phyloP scores from a whole-genome alignment of 2,113 vertebrate genomes.

The Zosterops pallidus region DNA sequence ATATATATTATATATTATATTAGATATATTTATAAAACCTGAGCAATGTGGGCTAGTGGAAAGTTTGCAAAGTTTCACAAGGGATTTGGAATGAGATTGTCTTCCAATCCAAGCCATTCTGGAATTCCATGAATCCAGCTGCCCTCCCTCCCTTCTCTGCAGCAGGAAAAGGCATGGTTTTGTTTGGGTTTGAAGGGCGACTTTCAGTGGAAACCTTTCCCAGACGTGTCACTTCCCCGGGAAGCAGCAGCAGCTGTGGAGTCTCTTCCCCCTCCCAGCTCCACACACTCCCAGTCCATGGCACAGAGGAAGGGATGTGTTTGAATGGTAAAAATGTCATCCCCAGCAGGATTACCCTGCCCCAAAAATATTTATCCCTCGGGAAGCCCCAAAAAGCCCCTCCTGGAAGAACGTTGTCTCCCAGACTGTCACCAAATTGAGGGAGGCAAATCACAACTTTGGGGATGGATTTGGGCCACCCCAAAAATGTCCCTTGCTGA shows the following conservation, averaged over 20 bases:
- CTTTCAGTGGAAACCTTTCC: background rate
- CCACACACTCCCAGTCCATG: background rate
- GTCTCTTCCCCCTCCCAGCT: background rate
- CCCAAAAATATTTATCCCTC: accelerated
- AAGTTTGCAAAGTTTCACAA: too few species aligned
- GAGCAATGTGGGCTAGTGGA: background rate
- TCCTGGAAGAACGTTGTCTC: too few species aligned
- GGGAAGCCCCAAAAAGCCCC: accelerated
- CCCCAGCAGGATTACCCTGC: accelerated
- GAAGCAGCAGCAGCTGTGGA: background rate
- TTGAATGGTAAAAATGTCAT: background rate
- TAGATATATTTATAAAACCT: background rate
- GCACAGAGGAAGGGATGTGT: background rate
- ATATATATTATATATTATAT: too few species aligned
- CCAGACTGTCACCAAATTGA: accelerated
- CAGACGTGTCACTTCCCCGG: background rate
- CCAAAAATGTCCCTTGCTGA: background rate
- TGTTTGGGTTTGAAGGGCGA: background rate
- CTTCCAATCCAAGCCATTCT: background rate
- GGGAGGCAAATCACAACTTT: background rate
- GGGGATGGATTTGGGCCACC: background rate
- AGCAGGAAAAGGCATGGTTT: accelerated
- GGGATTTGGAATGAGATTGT: background rate
- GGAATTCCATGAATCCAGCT: background rate
- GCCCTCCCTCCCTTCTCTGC: background rate